These are phyloP conservation scores for Neodon shergylaensis DNA, from an alignment of 2,113 vertebrate species.

Conservation along the genomic window DNA sequence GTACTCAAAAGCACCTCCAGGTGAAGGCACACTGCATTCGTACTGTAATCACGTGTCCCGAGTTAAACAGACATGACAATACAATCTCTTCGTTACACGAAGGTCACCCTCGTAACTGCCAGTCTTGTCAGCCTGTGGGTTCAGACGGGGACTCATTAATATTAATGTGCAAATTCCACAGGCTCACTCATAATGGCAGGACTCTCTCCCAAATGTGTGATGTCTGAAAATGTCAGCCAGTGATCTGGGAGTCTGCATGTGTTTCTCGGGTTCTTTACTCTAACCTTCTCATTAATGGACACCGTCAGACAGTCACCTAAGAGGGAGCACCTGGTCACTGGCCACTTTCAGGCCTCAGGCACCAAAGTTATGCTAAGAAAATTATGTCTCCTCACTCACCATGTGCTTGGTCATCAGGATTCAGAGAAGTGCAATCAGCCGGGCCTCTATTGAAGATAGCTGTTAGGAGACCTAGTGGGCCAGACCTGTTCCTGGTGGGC, in stretches of 20 bases:
- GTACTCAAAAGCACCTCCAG: background rate
- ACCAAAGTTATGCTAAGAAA: background rate
- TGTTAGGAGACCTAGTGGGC: background rate
- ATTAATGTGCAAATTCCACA: slow-evolving; percentile 62
- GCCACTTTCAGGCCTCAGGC: background rate
- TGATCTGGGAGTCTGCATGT: background rate
- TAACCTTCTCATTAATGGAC: background rate
- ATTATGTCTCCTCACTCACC: background rate
- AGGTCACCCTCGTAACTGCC: background rate
- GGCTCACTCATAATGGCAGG: slow-evolving; percentile 31
- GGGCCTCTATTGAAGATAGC: background rate
- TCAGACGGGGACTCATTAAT: slow-evolving; percentile 75
- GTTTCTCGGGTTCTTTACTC: slow-evolving; percentile 26
- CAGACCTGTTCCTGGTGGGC: background rate
- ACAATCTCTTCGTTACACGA: background rate
- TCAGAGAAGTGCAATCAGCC: background rate
- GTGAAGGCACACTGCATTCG: background rate
- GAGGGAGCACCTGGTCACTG: slow-evolving; percentile 30
- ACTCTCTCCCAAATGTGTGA: background rate
- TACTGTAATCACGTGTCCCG: background rate
- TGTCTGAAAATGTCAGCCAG: slow-evolving; percentile 41
- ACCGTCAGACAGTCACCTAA: background rate
- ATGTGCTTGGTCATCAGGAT: background rate
- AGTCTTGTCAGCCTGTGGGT: slow-evolving; percentile 16
- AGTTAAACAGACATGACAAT: background rate